Percentiles rank a stretch among this genome's conserved stretches.
These are phyloP conservation scores for Thamnaconus septentrionalis DNA, from an alignment of 2,113 vertebrate genomes.

Conservation along the genomic window DNA sequence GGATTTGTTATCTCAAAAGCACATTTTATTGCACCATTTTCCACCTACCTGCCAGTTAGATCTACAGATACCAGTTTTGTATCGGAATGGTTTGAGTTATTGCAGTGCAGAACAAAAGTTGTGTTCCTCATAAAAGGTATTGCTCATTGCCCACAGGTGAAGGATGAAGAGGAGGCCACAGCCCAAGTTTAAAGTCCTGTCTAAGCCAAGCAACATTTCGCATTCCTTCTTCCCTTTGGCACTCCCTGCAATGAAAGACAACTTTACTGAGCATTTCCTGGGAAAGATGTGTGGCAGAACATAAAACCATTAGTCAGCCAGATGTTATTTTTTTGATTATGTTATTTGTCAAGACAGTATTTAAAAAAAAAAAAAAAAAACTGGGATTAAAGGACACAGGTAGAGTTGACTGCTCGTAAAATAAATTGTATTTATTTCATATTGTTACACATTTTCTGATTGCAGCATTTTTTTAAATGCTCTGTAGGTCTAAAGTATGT, in stretches of 20 bases:
- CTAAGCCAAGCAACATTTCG: constrained; percentile 14
- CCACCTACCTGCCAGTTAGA: background rate
- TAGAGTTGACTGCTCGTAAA: too few relatives aligned
- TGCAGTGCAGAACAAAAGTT: background rate
- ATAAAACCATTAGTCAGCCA: constrained; percentile 3
- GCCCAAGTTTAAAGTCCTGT: constrained; percentile 52
- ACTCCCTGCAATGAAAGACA: background rate
- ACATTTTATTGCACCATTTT: too few relatives aligned
- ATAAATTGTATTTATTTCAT: constrained; percentile 39
- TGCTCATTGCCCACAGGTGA: constrained; percentile 64
- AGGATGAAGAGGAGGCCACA: constrained; percentile 68
- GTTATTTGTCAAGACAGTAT: too few relatives aligned
- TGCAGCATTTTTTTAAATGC: constrained; percentile 3
- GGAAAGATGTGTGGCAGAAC: constrained; percentile 3
- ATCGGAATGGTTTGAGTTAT: background rate
- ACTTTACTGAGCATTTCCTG: constrained; percentile 12
- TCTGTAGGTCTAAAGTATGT: constrained; percentile 1
- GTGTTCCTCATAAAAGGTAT: too few relatives aligned
- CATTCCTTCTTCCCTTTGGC: constrained; percentile 23
- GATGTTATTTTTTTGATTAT: background rate
- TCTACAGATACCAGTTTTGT: background rate
- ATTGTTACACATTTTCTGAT: constrained; percentile 15
- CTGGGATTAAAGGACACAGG: too few relatives aligned
- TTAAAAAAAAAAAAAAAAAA: too few relatives aligned
- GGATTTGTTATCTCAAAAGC: too few relatives aligned